Conservation (phyloP, 2,113 vertebrate species). For the Amazona guildingii region DNA sequence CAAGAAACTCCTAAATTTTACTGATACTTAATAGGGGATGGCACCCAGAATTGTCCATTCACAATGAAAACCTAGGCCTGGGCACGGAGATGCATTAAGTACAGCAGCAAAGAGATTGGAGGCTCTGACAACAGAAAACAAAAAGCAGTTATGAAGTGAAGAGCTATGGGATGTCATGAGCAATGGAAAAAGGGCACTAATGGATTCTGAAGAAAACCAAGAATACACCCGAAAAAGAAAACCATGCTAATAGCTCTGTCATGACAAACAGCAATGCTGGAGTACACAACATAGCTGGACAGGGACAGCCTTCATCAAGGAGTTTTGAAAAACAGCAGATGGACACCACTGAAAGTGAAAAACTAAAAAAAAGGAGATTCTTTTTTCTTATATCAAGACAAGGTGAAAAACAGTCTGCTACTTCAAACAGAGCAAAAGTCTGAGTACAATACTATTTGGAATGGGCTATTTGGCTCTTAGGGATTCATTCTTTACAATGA, state of each 20-base stretch:
- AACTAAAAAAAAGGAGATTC: neutral
- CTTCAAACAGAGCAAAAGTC: neutral
- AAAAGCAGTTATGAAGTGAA: neutral
- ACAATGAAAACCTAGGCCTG: neutral
- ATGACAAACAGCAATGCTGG: neutral
- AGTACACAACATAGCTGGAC: neutral
- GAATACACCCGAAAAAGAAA: neutral
- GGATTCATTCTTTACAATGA: neutral
- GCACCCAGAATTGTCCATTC: neutral
- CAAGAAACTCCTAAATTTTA: neutral
- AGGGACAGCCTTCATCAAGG: neutral
- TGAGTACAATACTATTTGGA: neutral
- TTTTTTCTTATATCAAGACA: neutral
- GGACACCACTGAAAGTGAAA: neutral
- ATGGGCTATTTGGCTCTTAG: neutral
- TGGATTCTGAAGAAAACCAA: neutral
- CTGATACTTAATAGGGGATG: neutral
- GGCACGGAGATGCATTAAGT: neutral
- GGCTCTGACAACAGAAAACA: neutral
- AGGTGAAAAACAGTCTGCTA: neutral
- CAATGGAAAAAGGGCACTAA: neutral
- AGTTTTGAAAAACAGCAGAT: neutral
- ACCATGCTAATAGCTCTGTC: neutral
- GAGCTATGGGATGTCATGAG: neutral
- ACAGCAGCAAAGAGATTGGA: neutral